A percentile compares a stretch with the other conserved stretches of the same genome.
Evolutionary conservation across 2,113 vertebrate genomes (phyloP).

Genomic region (Syrmaticus mikado): DNA sequence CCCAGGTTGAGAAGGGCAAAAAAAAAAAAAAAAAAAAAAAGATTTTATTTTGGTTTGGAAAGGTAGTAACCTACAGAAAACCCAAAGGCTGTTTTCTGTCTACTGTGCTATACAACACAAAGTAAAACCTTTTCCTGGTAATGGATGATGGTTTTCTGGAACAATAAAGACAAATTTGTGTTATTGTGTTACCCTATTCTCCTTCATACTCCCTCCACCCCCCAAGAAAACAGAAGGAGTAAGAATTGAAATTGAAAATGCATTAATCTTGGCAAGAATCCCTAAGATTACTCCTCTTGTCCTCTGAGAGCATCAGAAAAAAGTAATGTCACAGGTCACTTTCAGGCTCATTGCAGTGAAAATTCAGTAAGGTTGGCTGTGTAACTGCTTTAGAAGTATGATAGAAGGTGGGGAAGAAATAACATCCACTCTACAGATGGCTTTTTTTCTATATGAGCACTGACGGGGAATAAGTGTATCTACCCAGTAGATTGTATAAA

Average conservation of each 20-base stretch:
- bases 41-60: not conserved
- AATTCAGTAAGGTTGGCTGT: not conserved
- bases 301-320: not conserved
- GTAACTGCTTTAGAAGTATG: not conserved
- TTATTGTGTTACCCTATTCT: not conserved
- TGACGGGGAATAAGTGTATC: not conserved
- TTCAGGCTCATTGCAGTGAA: not conserved
- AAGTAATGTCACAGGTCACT: not conserved
- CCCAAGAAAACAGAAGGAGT: not conserved
- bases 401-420: rapidly evolving
- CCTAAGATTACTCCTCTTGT: not conserved
- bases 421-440: not conserved
- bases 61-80: not conserved
- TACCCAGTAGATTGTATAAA: not conserved
- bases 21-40: not conserved
- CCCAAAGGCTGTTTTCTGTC: not conserved
- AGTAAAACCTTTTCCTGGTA: not conserved
- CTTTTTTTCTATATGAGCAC: not conserved
- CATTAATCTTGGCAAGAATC: not conserved
- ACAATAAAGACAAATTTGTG: not conserved
- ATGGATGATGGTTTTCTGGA: not conserved
- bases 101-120: not conserved
- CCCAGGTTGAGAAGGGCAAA: not conserved
- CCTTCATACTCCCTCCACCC: not conserved
- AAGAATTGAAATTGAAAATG: not conserved